Evolutionary conservation across 2,888 invertebrate species (phyloP).

Genomic region (Criorhina ranunculi): DNA sequence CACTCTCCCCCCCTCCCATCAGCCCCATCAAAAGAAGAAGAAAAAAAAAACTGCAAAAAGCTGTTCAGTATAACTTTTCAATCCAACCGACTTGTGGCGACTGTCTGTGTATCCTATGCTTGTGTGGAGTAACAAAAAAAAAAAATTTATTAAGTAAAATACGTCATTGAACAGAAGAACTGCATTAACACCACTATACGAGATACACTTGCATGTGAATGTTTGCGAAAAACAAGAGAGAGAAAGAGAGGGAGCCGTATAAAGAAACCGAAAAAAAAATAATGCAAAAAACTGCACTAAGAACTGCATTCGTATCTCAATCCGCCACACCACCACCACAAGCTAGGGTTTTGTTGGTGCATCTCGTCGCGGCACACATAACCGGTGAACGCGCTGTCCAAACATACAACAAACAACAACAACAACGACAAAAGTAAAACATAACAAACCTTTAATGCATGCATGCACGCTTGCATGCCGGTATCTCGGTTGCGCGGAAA

Average conservation of each 20-base stretch:
- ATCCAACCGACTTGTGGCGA: neutral
- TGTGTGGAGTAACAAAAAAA: neutral
- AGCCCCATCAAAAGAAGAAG: too few species aligned
- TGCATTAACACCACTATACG: conserved; percentile 36
- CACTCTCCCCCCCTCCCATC: conserved; percentile 13
- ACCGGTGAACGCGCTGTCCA: conserved; percentile 54
- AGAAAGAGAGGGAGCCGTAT: conserved; percentile 19
- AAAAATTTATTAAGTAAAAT: conserved; percentile 35
- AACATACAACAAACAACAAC: conserved; percentile 41
- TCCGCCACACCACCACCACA: conserved; percentile 47
- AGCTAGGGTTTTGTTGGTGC: conserved; percentile 46
- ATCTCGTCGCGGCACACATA: conserved; percentile 36
- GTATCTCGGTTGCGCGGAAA: conserved; percentile 50
- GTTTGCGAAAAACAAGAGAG: conserved; percentile 43
- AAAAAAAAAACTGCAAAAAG: conserved; percentile 26
- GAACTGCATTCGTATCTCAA: conserved; percentile 64
- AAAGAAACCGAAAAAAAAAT: conserved; percentile 14
- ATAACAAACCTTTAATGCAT: conserved; percentile 53
- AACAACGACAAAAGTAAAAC: too few species aligned
- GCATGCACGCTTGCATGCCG: conserved; percentile 64
- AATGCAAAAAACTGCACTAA: conserved; percentile 19
- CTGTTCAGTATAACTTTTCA: conserved; percentile 5
- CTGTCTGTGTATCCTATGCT: neutral
- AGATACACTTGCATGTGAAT: conserved; percentile 2
- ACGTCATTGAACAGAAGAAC: conserved; percentile 40